A percentile compares a stretch with the other conserved stretches of the same genome.
Evolutionary conservation across 2,797 vertebrate genomes (phyloP).

Genomic region (Pseudocheirus occidentalis): DNA sequence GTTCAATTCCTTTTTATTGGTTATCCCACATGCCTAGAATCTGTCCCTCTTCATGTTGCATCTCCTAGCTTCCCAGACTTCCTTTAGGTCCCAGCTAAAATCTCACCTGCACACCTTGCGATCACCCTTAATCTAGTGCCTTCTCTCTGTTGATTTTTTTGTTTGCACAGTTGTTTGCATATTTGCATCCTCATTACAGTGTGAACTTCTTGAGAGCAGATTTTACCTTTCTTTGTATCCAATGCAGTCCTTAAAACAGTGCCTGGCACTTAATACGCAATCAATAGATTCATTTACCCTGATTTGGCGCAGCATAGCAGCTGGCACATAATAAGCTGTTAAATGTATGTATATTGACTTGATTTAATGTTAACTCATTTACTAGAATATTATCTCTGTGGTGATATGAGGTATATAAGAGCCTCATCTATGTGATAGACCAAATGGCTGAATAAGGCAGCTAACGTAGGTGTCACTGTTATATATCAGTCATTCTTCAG

Average conservation of each 20-base stretch:
- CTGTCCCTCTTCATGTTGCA: not conserved
- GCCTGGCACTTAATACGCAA: not conserved
- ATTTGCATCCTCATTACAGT: not conserved
- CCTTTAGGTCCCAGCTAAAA: not conserved
- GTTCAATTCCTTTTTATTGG: not conserved
- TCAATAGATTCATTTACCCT: not conserved
- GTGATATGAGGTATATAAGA: not conserved
- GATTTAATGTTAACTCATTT: conserved; percentile 8
- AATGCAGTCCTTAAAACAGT: not conserved
- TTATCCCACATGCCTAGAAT: not conserved
- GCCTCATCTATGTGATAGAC: not conserved
- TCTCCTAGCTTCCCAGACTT: not conserved
- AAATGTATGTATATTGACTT: not conserved
- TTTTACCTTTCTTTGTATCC: not conserved
- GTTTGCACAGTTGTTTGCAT: not conserved
- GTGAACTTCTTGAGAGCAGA: not conserved
- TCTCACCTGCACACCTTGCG: not conserved
- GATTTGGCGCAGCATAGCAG: not conserved
- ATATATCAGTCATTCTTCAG: not conserved
- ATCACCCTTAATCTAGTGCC: not conserved
- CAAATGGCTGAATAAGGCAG: conserved; percentile 2
- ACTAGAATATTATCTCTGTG: conserved; percentile 4
- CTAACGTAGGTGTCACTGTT: not conserved
- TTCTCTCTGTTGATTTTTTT: not conserved
- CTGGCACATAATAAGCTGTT: not conserved